Evolutionary conservation across 2,113 vertebrate species (phyloP).

Genomic region (Eudyptes chrysolophus): DNA sequence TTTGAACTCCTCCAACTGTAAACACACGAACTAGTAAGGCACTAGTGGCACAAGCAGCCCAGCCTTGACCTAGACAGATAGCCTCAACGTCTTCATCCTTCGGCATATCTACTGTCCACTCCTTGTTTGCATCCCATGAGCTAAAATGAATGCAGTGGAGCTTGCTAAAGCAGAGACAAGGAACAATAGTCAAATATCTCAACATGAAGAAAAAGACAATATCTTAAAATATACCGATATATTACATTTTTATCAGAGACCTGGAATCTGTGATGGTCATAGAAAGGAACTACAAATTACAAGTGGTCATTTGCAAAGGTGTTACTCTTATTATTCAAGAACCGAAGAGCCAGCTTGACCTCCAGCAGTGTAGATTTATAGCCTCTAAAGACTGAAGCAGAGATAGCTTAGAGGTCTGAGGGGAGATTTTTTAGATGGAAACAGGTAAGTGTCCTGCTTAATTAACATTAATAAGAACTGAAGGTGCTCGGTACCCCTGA

Average conservation of each 20-base stretch:
- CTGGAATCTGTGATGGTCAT: not conserved
- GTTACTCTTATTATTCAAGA: not conserved
- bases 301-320: not conserved
- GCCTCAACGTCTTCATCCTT: slow-evolving; percentile 83
- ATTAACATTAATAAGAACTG: not conserved
- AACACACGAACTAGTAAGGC: slow-evolving; percentile 84
- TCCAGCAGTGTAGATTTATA: not conserved
- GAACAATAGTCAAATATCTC: not conserved
- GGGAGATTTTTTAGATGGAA: not conserved
- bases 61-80: slow-evolving; percentile 89
- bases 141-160: slow-evolving; percentile 95
- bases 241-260: not conserved
- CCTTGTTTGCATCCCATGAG: slow-evolving; percentile 95
- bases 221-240: not conserved
- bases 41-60: slow-evolving; percentile 90
- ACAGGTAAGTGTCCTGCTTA: not conserved
- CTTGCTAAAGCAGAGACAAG: slow-evolving; percentile 79
- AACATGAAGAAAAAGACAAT: fast-evolving
- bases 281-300: not conserved
- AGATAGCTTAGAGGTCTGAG: not conserved
- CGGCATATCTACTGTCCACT: slow-evolving; percentile 94
- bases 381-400: not conserved
- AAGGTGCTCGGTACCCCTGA: not conserved
- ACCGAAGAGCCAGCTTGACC: not conserved
- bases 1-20: slow-evolving; percentile 89